These are phyloP conservation scores for Podotricha telesiphe DNA, from an alignment of 2,888 invertebrate genomes.

Conservation along the genomic window DNA sequence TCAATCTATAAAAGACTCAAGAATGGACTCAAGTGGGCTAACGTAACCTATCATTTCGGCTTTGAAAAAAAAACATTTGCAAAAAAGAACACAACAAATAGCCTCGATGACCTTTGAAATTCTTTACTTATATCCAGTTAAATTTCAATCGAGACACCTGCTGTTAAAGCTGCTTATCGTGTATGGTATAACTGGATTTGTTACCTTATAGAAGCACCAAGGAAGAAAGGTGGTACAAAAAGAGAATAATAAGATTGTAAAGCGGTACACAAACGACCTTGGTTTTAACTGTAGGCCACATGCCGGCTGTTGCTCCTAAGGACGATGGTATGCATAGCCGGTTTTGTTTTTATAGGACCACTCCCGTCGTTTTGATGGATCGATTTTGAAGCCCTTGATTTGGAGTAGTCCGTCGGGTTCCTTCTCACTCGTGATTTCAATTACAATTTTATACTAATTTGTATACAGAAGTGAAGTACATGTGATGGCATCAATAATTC, in stretches of 20 bases:
- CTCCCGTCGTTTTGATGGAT: constrained; percentile 74
- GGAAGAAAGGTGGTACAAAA: constrained; percentile 77
- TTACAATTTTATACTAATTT: constrained; percentile 21
- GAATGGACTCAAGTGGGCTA: constrained; percentile 50
- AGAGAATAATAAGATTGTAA: constrained; percentile 69
- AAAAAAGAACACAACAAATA: constrained; percentile 75
- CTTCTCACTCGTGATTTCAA: constrained; percentile 34
- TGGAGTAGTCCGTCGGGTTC: constrained; percentile 43
- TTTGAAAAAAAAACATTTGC: constrained; percentile 63
- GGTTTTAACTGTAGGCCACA: constrained; percentile 79
- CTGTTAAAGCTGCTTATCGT: constrained; percentile 51
- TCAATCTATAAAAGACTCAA: constrained; percentile 33
- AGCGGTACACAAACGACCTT: constrained; percentile 80
- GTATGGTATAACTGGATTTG: constrained; percentile 43
- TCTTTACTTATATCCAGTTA: constrained; percentile 53
- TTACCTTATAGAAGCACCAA: constrained; percentile 54
- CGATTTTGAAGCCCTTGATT: constrained; percentile 61
- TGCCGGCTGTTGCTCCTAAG: constrained; percentile 66
- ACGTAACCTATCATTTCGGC: constrained; percentile 60
- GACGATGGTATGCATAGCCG: constrained; percentile 57
- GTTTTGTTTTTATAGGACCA: constrained; percentile 69
- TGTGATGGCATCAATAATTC: too few relatives aligned
- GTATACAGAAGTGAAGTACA: not conserved
- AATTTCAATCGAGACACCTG: constrained; percentile 24
- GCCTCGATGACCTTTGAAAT: constrained; percentile 76